Evolutionary conservation across 2,113 vertebrate species (phyloP).

Genomic region (Indri indri): DNA sequence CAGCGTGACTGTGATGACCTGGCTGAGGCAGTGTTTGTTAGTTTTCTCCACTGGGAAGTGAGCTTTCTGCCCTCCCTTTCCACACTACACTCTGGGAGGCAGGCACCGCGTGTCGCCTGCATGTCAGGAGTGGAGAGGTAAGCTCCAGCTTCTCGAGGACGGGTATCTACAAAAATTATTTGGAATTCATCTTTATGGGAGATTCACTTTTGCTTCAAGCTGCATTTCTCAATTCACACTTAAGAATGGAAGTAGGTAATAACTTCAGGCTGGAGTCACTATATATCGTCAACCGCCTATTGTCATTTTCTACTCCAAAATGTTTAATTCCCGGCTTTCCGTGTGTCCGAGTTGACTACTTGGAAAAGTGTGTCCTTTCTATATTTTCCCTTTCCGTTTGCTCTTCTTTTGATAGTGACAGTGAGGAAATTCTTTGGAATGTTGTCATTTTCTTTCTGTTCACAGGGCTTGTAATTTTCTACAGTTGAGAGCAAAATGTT

Average conservation of each 20-base stretch:
- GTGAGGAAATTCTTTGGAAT: neutral
- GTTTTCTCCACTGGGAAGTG: neutral
- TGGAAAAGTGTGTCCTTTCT: neutral
- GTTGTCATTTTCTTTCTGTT: neutral
- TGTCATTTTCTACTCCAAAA: neutral
- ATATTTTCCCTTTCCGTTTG: neutral
- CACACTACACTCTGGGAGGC: neutral
- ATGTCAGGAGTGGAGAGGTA: neutral
- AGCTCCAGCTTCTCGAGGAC: neutral
- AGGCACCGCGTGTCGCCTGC: accelerated
- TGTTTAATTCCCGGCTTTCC: neutral
- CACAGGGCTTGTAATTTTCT: neutral
- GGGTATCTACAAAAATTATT: neutral
- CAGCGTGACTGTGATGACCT: neutral
- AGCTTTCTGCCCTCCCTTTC: accelerated
- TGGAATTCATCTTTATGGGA: neutral
- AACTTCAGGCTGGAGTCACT: neutral
- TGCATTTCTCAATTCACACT: neutral
- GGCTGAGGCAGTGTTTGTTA: neutral
- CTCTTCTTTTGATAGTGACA: neutral
- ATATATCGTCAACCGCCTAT: neutral
- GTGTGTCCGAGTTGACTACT: neutral
- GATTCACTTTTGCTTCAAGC: neutral
- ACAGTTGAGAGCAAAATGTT: neutral
- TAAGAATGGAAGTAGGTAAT: neutral